Evolutionary conservation across 2,113 vertebrate genomes (phyloP).

Genomic region (Podiceps cristatus): DNA sequence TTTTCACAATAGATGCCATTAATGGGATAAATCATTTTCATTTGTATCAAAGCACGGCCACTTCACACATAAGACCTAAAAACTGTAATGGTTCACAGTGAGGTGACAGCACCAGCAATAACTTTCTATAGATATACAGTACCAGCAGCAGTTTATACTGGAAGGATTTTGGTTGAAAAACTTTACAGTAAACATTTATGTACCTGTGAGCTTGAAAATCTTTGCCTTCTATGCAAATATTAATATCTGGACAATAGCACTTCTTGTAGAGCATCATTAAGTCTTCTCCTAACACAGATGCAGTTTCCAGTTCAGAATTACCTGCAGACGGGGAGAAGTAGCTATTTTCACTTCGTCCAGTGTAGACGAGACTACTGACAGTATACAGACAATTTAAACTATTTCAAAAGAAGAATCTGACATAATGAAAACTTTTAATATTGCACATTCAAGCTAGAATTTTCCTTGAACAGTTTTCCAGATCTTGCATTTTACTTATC

Average conservation of each 20-base stretch:
- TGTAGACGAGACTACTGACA: background rate
- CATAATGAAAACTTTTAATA: background rate
- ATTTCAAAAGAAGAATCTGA: background rate
- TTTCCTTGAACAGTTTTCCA: background rate
- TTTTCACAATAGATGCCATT: background rate
- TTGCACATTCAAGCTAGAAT: background rate
- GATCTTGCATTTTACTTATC: background rate
- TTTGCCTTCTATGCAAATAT: conserved; percentile 85
- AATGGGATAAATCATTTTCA: background rate
- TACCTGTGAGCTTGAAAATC: conserved; percentile 92
- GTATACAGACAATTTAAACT: background rate
- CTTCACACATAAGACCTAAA: background rate
- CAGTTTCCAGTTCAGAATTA: conserved; percentile 76
- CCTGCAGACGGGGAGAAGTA: conserved; percentile 58
- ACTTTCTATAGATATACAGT: background rate
- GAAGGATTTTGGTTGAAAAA: background rate
- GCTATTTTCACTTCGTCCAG: background rate
- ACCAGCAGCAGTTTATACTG: background rate
- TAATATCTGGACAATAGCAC: conserved; percentile 85
- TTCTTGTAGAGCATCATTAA: conserved; percentile 85
- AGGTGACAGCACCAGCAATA: background rate
- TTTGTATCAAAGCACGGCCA: background rate
- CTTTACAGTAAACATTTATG: background rate
- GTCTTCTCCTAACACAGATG: conserved; percentile 87
- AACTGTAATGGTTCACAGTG: background rate